phyloP scores from a whole-genome alignment of 1,140 invertebrate species.

The Zaprionus tsacasi region DNA sequence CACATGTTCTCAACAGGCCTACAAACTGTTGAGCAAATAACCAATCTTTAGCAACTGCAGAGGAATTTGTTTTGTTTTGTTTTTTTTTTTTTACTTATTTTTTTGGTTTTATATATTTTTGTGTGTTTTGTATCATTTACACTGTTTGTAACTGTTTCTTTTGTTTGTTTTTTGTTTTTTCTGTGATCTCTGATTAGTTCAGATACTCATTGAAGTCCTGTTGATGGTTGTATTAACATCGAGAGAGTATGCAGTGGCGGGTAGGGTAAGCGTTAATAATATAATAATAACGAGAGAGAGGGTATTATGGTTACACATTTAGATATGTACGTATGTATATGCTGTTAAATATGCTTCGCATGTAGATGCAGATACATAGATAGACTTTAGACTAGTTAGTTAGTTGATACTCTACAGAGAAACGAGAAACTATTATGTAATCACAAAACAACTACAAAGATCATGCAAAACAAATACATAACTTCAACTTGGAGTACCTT shows the following conservation, averaged over 20 bases:
- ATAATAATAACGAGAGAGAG: conserved; percentile 79
- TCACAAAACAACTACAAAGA: conserved; percentile 59
- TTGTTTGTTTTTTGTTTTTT: conserved; percentile 30
- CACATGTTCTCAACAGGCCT: conserved; percentile 4
- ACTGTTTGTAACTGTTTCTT: conserved; percentile 1
- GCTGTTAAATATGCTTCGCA: conserved; percentile 19
- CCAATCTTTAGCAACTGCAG: conserved; percentile 1
- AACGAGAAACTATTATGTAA: conserved; percentile 16
- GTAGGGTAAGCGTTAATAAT: conserved; percentile 83
- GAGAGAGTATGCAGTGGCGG: conserved; percentile 79
- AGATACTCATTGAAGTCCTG: conserved; percentile 84
- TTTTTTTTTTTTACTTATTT: neutral
- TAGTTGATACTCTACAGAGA: conserved; percentile 42
- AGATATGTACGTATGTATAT: conserved; percentile 47
- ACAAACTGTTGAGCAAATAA: conserved; percentile 10
- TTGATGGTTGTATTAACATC: conserved; percentile 80
- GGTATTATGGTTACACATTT: conserved; percentile 80
- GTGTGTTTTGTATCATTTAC: conserved; percentile 31
- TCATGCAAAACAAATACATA: conserved; percentile 75
- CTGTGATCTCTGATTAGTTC: conserved; percentile 60
- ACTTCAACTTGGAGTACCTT: conserved; percentile 16
- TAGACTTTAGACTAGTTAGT: conserved; percentile 44
- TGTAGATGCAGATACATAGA: conserved; percentile 10
- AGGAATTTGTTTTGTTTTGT: conserved; percentile 11
- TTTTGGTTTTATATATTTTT: conserved; percentile 7